Base-by-base conservation (phyloP, 2,888 invertebrate species). In the Tetragonula carbonaria region DNA sequence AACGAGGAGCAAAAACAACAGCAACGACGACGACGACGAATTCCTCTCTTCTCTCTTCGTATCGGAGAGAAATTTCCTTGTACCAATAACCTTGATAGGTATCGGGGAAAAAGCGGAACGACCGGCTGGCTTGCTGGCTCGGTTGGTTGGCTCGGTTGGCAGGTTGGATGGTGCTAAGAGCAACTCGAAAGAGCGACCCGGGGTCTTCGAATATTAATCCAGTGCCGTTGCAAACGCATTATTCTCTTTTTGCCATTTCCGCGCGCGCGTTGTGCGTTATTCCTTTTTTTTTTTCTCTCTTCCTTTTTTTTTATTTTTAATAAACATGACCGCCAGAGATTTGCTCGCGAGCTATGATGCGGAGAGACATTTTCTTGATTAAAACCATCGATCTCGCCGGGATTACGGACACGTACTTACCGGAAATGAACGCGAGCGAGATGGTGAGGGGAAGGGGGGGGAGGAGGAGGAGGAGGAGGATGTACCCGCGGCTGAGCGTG, bases 311-410 rank as follows among this genome's bases (percentile, higher is more conserved):
- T 81, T 86, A 87, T 85, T 90, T 87, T 85, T 90, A 86, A 88
- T 90, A 90, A 88, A 90, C 85, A 86, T 88, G 87, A 84, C 87
- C 86, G 86, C 88, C 81, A 80, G 87, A 90, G 89, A 86, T 89
- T 88, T 87, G 86, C 80, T 84, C 86, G 75, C 77, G 87, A 82
- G 87, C 90, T 86, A 86, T 88, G 89, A 90, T 86, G 88, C 88
- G 86, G 87, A 87, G 90, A 91, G 91, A 92, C 92, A 92, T 92
- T 92, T 92, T 90, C 91, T 86, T 92, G 92, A 92, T 92, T 92
- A 92, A 92, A 92, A 92, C 88, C 92, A 92, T 92, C 92, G 92
- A 92, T 92, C 91, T 89, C 90, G 85, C 84, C 82, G 86, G 86
- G 89, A 91, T 89, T 91, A 87, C 87, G 87, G 86, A 83, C 85